Conservation (phyloP, 2,113 vertebrate species). For the Halcyon senegalensis region DNA sequence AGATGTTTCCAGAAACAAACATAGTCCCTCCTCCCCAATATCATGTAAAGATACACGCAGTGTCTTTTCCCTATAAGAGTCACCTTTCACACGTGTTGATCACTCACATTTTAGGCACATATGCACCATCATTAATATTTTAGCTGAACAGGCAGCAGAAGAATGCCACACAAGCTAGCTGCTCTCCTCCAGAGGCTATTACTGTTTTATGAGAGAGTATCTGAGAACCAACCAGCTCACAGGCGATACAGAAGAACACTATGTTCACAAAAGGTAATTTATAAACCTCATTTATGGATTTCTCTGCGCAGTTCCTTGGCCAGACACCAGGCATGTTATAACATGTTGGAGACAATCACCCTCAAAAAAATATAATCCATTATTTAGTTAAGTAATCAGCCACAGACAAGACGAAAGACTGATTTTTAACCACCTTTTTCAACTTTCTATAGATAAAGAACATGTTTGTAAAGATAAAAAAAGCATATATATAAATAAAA, state of each 20-base stretch:
- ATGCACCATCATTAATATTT: not conserved
- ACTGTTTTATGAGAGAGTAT: not conserved
- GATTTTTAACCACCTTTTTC: not conserved
- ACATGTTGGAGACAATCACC: not conserved
- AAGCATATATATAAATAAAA: slow-evolving; percentile 50
- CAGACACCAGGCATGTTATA: not conserved
- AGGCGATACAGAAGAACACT: not conserved
- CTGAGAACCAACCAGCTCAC: not conserved
- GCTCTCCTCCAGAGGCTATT: not conserved
- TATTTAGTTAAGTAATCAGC: not conserved
- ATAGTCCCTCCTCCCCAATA: not conserved
- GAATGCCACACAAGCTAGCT: not conserved
- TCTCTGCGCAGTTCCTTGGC: not conserved
- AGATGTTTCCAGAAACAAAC: not conserved
- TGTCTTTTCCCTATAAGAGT: not conserved
- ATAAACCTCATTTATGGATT: slow-evolving; percentile 39
- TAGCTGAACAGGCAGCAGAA: not conserved
- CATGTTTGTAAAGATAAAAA: slow-evolving; percentile 38
- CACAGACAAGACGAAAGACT: accelerated
- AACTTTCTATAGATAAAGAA: slow-evolving; percentile 45
- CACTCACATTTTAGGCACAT: not conserved
- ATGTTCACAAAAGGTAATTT: not conserved
- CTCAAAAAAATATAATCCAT: not conserved
- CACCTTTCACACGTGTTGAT: not conserved
- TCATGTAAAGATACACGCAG: not conserved